Percentiles rank a stretch among this genome's conserved stretches.
Evolutionary conservation across 2,113 vertebrate genomes (phyloP).

Genomic region (Hyla sarda): DNA sequence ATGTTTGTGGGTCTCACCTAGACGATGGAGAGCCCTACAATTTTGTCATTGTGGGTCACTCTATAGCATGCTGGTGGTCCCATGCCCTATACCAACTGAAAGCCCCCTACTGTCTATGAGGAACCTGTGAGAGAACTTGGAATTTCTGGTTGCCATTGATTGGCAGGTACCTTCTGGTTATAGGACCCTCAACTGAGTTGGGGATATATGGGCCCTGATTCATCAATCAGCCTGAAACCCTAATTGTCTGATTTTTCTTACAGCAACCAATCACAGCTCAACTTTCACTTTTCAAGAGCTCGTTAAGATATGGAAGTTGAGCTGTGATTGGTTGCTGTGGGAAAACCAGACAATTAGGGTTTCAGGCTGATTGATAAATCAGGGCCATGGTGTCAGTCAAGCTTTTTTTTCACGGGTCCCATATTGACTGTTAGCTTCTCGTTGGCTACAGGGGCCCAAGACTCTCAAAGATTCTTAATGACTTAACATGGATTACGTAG

Average conservation of each 20-base stretch:
- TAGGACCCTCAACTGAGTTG: no score
- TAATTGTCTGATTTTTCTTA: no score
- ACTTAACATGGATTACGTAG: background rate
- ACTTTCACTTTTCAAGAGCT: no score
- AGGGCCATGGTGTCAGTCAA: background rate
- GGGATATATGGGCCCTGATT: background rate
- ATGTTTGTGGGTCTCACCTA: background rate
- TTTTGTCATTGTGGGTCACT: background rate
- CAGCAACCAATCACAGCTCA: no score
- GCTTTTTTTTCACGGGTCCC: background rate
- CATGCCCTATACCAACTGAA: background rate
- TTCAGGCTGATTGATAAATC: no score
- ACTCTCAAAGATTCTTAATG: background rate
- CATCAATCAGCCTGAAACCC: no score
- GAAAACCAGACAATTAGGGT: no score
- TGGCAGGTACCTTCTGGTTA: background rate
- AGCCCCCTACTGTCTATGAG: background rate
- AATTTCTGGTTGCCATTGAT: background rate
- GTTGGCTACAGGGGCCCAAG: background rate
- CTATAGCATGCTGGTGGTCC: background rate
- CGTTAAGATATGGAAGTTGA: no score
- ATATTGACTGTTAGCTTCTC: background rate
- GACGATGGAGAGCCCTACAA: background rate
- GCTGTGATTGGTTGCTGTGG: no score
- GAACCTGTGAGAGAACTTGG: background rate